Conservation (phyloP, 2,113 vertebrate species). For the Odontesthes bonariensis region DNA sequence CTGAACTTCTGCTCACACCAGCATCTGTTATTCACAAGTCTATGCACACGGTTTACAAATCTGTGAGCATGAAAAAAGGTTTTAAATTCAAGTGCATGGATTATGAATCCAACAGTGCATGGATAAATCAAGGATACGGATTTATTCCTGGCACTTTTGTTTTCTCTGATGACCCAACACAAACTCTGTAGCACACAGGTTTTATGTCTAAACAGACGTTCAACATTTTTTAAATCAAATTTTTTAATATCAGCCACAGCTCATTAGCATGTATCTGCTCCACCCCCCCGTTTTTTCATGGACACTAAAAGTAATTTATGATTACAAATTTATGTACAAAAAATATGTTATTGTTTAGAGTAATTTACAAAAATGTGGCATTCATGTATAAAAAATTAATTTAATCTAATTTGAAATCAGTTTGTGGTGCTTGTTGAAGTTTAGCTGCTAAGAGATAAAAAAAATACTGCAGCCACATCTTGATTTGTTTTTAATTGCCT, state of each 20-base stretch:
- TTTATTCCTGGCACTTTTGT: too few species aligned
- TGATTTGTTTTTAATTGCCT: slow-evolving; percentile 10
- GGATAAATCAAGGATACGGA: too few species aligned
- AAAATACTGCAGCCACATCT: not conserved
- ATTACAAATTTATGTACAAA: not conserved
- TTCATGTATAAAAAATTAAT: not conserved
- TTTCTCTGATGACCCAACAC: too few species aligned
- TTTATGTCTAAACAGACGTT: too few species aligned
- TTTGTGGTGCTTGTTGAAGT: not conserved
- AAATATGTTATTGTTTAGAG: not conserved
- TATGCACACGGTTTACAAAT: not conserved
- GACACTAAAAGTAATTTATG: not conserved
- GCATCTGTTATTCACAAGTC: not conserved
- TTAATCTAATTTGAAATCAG: not conserved
- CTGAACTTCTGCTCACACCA: not conserved
- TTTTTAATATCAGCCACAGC: not conserved
- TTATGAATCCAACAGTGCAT: too few species aligned
- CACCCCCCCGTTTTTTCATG: not conserved
- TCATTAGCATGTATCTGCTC: too few species aligned
- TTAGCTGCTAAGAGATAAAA: not conserved
- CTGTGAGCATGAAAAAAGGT: too few species aligned
- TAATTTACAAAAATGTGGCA: not conserved
- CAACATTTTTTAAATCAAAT: too few species aligned
- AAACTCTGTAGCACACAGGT: too few species aligned
- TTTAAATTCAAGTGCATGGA: not conserved